These are phyloP conservation scores for Bostrychus sinensis DNA, from an alignment of 2,113 vertebrate species.

Conservation along the genomic window DNA sequence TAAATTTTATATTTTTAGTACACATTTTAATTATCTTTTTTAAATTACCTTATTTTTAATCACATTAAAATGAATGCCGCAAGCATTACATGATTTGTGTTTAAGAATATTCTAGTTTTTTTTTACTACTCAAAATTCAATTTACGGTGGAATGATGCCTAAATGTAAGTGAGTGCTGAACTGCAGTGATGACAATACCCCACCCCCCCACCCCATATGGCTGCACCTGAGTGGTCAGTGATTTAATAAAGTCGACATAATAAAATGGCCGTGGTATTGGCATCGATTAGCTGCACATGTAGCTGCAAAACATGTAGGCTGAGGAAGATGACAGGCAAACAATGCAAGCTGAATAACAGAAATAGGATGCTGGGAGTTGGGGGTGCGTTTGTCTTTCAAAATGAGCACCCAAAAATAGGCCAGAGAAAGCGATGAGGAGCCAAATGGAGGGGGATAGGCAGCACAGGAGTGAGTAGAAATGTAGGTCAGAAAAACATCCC, in stretches of 20 bases:
- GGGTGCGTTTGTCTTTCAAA: not conserved
- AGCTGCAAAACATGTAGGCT: not conserved
- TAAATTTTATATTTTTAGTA: too few species aligned
- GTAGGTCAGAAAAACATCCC: slow-evolving; percentile 78
- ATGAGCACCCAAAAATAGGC: slow-evolving; percentile 15
- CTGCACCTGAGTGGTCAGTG: not conserved
- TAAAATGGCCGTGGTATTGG: not conserved
- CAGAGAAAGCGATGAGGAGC: slow-evolving; percentile 4
- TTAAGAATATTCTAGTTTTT: too few species aligned
- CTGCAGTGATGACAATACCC: too few species aligned
- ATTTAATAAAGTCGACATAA: slow-evolving; percentile 10
- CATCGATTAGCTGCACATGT: not conserved
- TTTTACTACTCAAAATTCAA: too few species aligned
- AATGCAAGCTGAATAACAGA: not conserved
- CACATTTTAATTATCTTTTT: too few species aligned
- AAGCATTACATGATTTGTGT: too few species aligned
- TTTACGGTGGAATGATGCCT: too few species aligned
- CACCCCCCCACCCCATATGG: too few species aligned
- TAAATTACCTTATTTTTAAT: too few species aligned
- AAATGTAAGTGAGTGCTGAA: too few species aligned
- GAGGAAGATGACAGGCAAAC: not conserved
- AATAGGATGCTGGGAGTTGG: not conserved
- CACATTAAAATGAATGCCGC: too few species aligned
- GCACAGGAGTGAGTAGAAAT: slow-evolving; percentile 70
- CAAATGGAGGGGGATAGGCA: slow-evolving; percentile 11